Conservation (phyloP, 2,888 invertebrate species). For the Graphium colonna region DNA sequence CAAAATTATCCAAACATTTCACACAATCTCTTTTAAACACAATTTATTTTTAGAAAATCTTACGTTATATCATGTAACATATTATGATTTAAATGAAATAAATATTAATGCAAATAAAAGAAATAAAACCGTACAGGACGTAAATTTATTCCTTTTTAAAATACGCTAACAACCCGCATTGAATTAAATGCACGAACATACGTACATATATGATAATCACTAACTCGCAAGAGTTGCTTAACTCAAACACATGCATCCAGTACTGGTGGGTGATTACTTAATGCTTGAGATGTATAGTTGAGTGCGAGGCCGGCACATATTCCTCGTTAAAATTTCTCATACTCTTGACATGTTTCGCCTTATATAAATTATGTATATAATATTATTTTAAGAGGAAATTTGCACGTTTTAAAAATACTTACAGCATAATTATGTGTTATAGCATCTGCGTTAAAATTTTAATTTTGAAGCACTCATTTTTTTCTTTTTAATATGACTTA, state of each 20-base stretch:
- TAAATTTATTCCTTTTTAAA: neutral
- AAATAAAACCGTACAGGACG: no score
- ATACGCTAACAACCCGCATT: neutral
- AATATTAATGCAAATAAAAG: no score
- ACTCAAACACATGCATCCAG: constrained; percentile 14
- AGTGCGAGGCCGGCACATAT: constrained; percentile 14
- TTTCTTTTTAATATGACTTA: neutral
- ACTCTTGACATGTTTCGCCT: constrained; percentile 15
- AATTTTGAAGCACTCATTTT: neutral
- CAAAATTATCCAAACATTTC: no score
- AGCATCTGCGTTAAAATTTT: no score
- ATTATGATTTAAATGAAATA: no score
- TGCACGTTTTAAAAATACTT: neutral
- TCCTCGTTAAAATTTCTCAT: constrained; percentile 21
- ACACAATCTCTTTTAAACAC: no score
- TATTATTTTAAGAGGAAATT: no score
- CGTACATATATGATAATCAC: constrained; percentile 2
- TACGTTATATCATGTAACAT: no score
- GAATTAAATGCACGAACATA: neutral
- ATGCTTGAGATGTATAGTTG: constrained; percentile 19
- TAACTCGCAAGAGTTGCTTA: constrained; percentile 15
- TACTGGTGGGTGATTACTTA: constrained; percentile 17
- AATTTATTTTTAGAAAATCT: no score
- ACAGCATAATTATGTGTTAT: no score
- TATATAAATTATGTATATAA: constrained; percentile 9